Evolutionary conservation across 2,797 vertebrate species (phyloP).

Genomic region (Channa striata): DNA sequence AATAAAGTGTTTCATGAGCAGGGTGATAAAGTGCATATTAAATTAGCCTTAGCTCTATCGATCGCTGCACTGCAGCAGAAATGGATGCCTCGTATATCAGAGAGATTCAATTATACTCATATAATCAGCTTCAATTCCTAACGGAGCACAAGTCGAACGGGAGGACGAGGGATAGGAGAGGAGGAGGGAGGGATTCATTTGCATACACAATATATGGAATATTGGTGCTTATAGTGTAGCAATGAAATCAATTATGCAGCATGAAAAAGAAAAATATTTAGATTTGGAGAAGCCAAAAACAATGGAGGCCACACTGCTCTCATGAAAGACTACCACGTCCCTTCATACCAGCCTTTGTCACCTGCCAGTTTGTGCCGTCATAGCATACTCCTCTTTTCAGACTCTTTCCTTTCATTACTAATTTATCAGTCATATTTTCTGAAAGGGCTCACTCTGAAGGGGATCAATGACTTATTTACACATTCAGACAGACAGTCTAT

Average conservation of each 20-base stretch:
- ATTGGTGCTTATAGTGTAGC: slow-evolving; percentile 35
- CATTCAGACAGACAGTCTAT: slow-evolving; percentile 72
- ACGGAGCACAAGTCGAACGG: slow-evolving; percentile 39
- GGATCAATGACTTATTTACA: slow-evolving; percentile 85
- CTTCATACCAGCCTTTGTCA: neutral
- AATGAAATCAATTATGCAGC: slow-evolving; percentile 42
- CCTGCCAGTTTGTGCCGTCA: no score
- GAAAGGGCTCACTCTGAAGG: slow-evolving; percentile 58
- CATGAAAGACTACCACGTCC: neutral
- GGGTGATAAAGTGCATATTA: slow-evolving; percentile 83
- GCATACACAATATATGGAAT: slow-evolving; percentile 32
- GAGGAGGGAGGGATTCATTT: slow-evolving; percentile 20
- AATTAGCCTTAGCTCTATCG: slow-evolving; percentile 79
- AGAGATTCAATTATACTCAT: slow-evolving; percentile 82
- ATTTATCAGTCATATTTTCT: slow-evolving; percentile 84
- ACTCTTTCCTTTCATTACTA: slow-evolving; percentile 81
- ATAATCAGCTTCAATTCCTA: slow-evolving; percentile 78
- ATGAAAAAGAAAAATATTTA: slow-evolving; percentile 40
- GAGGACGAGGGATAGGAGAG: slow-evolving; percentile 9
- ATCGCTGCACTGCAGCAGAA: slow-evolving; percentile 77
- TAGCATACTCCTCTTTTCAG: slow-evolving; percentile 56
- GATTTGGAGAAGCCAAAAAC: slow-evolving; percentile 35
- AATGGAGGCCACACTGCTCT: slow-evolving; percentile 9
- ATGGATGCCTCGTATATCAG: slow-evolving; percentile 74
- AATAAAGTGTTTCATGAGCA: slow-evolving; percentile 75